Evolutionary conservation across 2,797 vertebrate genomes (phyloP), one percentile per base, ranked within the genome.

Genomic region (Ambastaia sidthimunki): DNA sequence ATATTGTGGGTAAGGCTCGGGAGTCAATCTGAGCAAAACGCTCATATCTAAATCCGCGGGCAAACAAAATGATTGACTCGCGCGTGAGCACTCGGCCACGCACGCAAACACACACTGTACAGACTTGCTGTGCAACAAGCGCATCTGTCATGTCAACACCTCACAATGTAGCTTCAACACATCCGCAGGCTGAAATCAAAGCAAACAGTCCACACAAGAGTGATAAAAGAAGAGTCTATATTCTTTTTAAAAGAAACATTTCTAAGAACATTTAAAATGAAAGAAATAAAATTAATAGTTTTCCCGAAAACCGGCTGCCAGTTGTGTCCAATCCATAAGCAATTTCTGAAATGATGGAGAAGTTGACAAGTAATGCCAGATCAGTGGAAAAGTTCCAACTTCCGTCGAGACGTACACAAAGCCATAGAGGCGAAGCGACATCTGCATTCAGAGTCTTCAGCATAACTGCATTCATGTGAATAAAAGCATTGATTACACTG

Each of bases 41-140:
- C 28, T 71, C 76, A 78, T 52, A 67, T 78, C 60, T 65, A 60
- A 71, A 70, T 66, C 62, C 63, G n/a, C 12, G 18, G 15, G 70
- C 47, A 80, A 77, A 80, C 13, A 80, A 79, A 76, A 74, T 57
- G 63, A 83, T 71, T 67, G 76, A 84, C 72, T 77, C 63, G 41
- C 48, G 67, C 3, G 16, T 62, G 21, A 78, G 63, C 65, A 34
- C 54, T 75, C 59, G 52, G 37, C 41, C 34, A 76, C 31, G 3
- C 28, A 65, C 9, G 34, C 60, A 77, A 73, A 79, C 19, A 65
- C 25, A 54, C 15, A 11, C 66, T 62, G 21, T 52, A 52, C 21
- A 18, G n/a, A 71, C 80, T 72, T 71, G 25, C 71, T 68, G 74
- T 55, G 68, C 63, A 67, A 71, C 80, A 72, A 83, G 44, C 37